Percentiles rank a stretch among this genome's conserved stretches.
These are phyloP conservation scores for Pachymerium ferrugineum DNA, from an alignment of 2,888 invertebrate species.

Conservation along the genomic window DNA sequence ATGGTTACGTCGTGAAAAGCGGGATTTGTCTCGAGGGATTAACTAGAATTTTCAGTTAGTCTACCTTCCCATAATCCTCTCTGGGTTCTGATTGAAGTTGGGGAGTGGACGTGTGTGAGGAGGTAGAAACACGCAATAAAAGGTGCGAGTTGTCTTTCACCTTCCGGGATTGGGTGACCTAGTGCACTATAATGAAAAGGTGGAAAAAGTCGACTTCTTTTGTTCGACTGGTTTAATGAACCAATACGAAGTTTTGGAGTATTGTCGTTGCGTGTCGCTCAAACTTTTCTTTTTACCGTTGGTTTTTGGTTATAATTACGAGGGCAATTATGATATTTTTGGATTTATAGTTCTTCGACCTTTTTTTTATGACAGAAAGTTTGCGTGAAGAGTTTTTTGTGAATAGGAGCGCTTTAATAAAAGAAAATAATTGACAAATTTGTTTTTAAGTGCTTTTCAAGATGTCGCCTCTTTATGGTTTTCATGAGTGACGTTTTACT, in stretches of 20 bases:
- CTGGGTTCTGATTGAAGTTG: background rate
- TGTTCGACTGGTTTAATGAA: too few species aligned
- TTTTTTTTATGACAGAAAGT: background rate
- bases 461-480: background rate
- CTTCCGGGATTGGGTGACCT: conserved; percentile 1
- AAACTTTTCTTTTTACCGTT: background rate
- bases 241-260: too few species aligned
- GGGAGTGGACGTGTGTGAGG: background rate
- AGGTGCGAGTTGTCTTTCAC: background rate
- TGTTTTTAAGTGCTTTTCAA: background rate
- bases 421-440: background rate
- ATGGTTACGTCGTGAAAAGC: too few species aligned
- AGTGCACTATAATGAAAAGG: background rate
- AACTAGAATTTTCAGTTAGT: too few species aligned
- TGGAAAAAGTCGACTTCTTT: background rate
- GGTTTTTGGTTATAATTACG: background rate
- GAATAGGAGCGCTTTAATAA: background rate
- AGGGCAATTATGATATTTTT: too few species aligned
- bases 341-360: too few species aligned
- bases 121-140: background rate
- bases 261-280: background rate
- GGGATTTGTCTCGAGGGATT: too few species aligned
- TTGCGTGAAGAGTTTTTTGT: too few species aligned
- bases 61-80: too few species aligned
- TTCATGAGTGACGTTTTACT: background rate